Evolutionary conservation across 2,113 vertebrate species (phyloP).

Genomic region (Heptranchias perlo): DNA sequence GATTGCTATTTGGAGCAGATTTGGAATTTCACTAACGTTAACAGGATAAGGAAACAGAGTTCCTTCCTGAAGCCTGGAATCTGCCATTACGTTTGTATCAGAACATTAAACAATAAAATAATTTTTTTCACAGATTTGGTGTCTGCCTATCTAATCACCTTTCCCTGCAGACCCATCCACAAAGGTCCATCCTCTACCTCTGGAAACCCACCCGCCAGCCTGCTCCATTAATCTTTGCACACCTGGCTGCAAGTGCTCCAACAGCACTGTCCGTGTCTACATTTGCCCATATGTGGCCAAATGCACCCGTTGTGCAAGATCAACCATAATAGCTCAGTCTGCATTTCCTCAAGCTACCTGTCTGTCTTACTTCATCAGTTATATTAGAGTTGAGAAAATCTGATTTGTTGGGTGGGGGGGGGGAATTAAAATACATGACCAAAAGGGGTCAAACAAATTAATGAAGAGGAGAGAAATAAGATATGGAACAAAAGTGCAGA

Average conservation of each 20-base stretch:
- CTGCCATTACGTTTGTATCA: slow-evolving; percentile 44
- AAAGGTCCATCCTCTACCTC: not conserved
- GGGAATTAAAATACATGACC: not conserved
- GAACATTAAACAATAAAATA: not conserved
- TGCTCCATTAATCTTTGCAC: not conserved
- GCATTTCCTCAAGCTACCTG: not conserved
- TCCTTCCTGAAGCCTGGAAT: slow-evolving; percentile 66
- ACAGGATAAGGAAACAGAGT: slow-evolving; percentile 66
- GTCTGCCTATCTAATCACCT: too few relatives aligned
- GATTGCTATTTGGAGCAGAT: not conserved
- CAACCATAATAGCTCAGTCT: not conserved
- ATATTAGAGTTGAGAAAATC: not conserved
- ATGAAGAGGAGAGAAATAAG: not conserved
- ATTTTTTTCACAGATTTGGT: slow-evolving; percentile 44
- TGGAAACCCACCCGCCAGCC: too few relatives aligned
- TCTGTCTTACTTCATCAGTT: not conserved
- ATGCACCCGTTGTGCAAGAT: not conserved
- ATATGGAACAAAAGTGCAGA: too few relatives aligned
- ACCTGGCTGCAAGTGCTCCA: not conserved
- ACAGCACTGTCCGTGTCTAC: not conserved
- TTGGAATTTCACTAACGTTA: slow-evolving; percentile 33
- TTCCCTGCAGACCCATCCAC: not conserved
- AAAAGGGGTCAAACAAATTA: not conserved
- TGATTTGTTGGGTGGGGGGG: not conserved
- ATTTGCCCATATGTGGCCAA: not conserved